Percentiles rank a stretch among this genome's conserved stretches.
These are phyloP conservation scores for Labeo calbasu DNA, from an alignment of 2,797 vertebrate genomes.

Conservation along the genomic window DNA sequence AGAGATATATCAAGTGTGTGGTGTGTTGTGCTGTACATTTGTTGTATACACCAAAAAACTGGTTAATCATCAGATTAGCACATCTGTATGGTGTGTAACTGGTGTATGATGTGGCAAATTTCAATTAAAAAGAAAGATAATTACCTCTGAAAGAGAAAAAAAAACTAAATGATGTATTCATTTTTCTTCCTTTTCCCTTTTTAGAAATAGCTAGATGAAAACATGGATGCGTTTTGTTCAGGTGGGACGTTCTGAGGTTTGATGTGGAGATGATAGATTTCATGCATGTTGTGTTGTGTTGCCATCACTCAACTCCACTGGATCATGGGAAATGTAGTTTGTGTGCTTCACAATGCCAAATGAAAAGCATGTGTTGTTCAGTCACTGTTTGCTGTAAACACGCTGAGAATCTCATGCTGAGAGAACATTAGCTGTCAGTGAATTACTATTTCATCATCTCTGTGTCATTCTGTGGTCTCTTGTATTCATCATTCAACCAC, in stretches of 20 bases:
- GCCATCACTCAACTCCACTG: slow-evolving; percentile 53
- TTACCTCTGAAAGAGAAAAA: slow-evolving; percentile 27
- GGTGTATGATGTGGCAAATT: background rate
- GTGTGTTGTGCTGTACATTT: background rate
- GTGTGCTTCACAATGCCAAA: background rate
- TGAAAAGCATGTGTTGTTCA: slow-evolving; percentile 25
- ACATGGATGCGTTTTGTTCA: slow-evolving; percentile 69
- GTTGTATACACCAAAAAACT: background rate
- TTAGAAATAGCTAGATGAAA: slow-evolving; percentile 49
- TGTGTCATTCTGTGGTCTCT: slow-evolving; percentile 6
- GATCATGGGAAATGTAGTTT: slow-evolving; percentile 48
- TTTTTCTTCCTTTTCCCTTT: slow-evolving; percentile 44
- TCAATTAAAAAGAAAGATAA: slow-evolving; percentile 8
- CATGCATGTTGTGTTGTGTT: slow-evolving; percentile 74
- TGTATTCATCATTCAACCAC: slow-evolving; percentile 8
- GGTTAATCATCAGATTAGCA: background rate
- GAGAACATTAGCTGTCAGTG: background rate
- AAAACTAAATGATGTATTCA: slow-evolving; percentile 35
- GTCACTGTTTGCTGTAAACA: background rate
- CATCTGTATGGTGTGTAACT: background rate
- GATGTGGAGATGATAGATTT: slow-evolving; percentile 62
- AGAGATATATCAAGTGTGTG: background rate
- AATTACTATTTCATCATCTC: background rate
- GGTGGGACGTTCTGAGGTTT: slow-evolving; percentile 73
- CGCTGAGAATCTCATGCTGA: background rate